These are phyloP conservation scores for Oryctes rhinoceros DNA, from an alignment of 1,140 invertebrate species.

Conservation along the genomic window DNA sequence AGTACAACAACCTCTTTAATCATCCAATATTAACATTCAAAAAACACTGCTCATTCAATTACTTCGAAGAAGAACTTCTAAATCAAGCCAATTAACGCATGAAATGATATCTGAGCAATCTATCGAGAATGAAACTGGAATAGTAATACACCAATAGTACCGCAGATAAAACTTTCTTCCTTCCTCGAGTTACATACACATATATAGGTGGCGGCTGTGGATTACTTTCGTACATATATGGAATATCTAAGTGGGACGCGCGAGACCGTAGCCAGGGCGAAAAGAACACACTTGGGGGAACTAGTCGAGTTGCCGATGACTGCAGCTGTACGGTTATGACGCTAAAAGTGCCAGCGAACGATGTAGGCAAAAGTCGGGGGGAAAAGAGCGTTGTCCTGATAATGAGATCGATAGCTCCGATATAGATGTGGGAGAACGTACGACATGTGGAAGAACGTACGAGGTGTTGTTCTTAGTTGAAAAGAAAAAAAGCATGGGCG, in stretches of 20 bases:
- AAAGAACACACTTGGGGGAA: background rate
- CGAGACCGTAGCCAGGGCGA: background rate
- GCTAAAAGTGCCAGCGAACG: background rate
- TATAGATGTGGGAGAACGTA: background rate
- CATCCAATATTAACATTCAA: too few relatives aligned
- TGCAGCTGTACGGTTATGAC: background rate
- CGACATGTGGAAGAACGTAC: too few relatives aligned
- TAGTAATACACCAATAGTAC: background rate
- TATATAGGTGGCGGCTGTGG: background rate
- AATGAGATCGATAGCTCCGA: slow-evolving; percentile 12
- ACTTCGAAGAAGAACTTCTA: background rate
- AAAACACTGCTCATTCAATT: too few relatives aligned
- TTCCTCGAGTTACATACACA: background rate
- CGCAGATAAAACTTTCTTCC: slow-evolving; percentile 1
- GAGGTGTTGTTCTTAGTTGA: too few relatives aligned
- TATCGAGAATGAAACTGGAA: slow-evolving; percentile 4
- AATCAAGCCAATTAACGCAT: background rate
- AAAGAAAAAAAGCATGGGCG: too few relatives aligned
- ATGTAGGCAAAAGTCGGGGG: background rate
- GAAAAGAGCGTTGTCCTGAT: slow-evolving; percentile 1
- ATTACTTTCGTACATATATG: slow-evolving; percentile 3
- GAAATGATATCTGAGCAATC: background rate
- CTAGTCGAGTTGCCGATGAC: background rate
- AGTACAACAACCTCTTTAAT: too few relatives aligned
- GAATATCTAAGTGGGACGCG: slow-evolving; percentile 12